phyloP scores from a whole-genome alignment of 2,888 invertebrate species.

The Congeria kusceri region DNA sequence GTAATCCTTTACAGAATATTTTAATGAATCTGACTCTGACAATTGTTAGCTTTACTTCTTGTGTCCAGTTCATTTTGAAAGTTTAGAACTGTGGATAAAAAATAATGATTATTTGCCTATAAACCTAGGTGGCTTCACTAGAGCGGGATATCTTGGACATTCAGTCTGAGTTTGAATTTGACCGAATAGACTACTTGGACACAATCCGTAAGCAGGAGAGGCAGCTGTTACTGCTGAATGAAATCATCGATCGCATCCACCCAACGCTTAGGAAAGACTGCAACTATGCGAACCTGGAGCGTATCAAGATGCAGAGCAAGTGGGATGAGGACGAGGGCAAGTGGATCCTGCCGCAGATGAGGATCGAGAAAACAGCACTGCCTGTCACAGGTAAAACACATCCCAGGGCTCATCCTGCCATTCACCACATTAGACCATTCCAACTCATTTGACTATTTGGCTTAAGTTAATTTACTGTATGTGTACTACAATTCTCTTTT shows the following conservation, averaged over 20 bases:
- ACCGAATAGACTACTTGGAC: conserved; percentile 93
- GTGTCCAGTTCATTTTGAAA: too few relatives aligned
- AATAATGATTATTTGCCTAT: too few relatives aligned
- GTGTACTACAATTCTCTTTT: too few relatives aligned
- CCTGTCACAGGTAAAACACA: conserved; percentile 86
- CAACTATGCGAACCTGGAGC: conserved; percentile 91
- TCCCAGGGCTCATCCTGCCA: too few relatives aligned
- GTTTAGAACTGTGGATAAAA: too few relatives aligned
- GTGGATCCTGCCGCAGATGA: conserved; percentile 90
- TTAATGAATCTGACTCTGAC: too few relatives aligned
- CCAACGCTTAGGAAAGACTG: conserved; percentile 90
- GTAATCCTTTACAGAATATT: too few relatives aligned
- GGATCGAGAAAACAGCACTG: conserved; percentile 89
- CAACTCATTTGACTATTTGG: too few relatives aligned
- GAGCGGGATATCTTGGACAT: conserved; percentile 92
- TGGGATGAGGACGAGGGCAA: conserved; percentile 92
- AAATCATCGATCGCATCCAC: conserved; percentile 86
- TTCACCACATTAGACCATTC: too few relatives aligned
- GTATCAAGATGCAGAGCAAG: conserved; percentile 88
- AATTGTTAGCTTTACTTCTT: too few relatives aligned
- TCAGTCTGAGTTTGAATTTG: conserved; percentile 92
- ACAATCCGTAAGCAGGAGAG: conserved; percentile 91
- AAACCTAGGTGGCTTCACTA: conserved; percentile 83
- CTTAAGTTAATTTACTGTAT: too few relatives aligned
- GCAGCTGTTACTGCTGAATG: conserved; percentile 89